Base-by-base conservation (phyloP, 1,140 invertebrate species). In the Tetranychus urticae region DNA sequence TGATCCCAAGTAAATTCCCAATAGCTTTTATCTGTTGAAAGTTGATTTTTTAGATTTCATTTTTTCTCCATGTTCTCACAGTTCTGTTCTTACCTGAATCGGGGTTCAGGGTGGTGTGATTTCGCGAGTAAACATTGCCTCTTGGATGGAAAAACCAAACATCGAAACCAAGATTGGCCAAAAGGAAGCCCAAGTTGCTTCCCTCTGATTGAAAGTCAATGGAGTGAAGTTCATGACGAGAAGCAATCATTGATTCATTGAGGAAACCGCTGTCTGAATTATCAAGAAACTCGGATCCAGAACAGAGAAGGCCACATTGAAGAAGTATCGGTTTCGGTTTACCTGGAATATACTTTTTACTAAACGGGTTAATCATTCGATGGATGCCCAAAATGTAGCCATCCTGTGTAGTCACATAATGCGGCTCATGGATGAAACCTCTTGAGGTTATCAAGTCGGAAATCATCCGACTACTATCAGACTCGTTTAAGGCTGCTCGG, bases 371-470 rank as follows among this genome's bases (percentile, higher is more conserved):
- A 57, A 57, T 33, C 3, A 67, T 67, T 47, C 66, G 62, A 68
- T 83, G 81, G 63, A 83, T 67, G 62, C 78, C 77, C 48, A 84
- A 68, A 54, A 83, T 76, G 66, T 84, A 84, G 31, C 79, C 79
- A 68, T 84, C 82, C 62, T 79, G 76, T 0, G 82, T 82, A 23
- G 76, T 72, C 2, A 81, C 76, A 3, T 76, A 67, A 69, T 85
- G 81, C 55, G 75, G 77, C 68, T 85, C 80, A 2, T 77, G 7
- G 1, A 34, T 57, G 35, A 35, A 57, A 13, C 56, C 56, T 6
- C 56, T 5, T 6, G n/a, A 5, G 4, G 5, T 14, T 6, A 54
- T 54, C 14, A 54, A 6, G 14, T 54, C 33, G 50, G 39, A 10
- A 42, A 42, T 42, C 23, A 23, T 23, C 23, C 23, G 23, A 23